Base-by-base conservation (phyloP, 2,797 vertebrate species). In the Acestrorhynchus altus region DNA sequence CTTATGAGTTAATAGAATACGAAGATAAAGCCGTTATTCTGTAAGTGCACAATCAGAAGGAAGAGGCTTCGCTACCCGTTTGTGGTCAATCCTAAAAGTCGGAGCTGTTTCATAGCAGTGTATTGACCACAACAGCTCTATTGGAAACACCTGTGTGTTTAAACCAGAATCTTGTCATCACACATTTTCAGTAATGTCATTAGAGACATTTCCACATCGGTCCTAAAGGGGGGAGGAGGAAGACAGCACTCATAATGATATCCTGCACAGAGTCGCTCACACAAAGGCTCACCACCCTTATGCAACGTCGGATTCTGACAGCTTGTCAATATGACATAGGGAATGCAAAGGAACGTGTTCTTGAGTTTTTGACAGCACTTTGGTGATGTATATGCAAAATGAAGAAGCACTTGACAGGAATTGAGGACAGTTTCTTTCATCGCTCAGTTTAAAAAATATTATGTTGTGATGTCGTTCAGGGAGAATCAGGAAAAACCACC, bases 231-330 rank as follows among this genome's bases (percentile, higher is more conserved):
- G 44, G 24, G 47, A 51, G 46, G 18, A 56, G 1, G 86, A 88
- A 88, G 87, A 86, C 89, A 85, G 65, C 26, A 86, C 90, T 89
- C 47, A 42, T 89, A 88, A 89, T 90, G 87, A 89, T 89, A 81
- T 86, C 59, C 67, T 65, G 66, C 61, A 70, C 74, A 63, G 64
- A 79, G 72, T 57, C 57, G 63, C 82, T 74, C 59, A 44, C 75
- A 78, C 63, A 67, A 46, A 76, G 65, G 74, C 44, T 65, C 77
- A 68, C 70, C 66, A 40, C 42, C 78, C 72, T 74, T 82, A 86
- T 83, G 46, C 44, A 64, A 18, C 28, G 54, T 59, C 74, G 81
- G 78, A 83, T 84, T 84, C 77, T 90, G 89, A 93, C 91, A 92
- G 90, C 52, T 87, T 87, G 86, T 89, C 88, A 84, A 92, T 92